Evolutionary conservation across 2,113 vertebrate genomes (phyloP).

Genomic region (Labeo catla): DNA sequence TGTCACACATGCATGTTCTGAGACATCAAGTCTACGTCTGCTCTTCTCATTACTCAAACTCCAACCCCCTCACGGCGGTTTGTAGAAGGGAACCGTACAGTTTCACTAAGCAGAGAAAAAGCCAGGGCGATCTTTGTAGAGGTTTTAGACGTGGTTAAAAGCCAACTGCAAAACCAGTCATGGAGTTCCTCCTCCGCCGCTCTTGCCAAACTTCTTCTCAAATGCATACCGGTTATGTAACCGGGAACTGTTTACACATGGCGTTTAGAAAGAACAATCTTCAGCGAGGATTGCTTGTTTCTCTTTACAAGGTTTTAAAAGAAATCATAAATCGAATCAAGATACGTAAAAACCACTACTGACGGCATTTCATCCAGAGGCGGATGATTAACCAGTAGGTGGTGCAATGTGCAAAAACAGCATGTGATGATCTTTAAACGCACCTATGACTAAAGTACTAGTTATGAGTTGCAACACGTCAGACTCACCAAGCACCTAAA

Average conservation of each 20-base stretch:
- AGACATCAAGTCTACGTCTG: background rate
- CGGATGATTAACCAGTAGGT: slow-evolving; percentile 77
- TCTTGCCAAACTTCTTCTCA: slow-evolving; percentile 59
- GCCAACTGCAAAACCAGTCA: slow-evolving; percentile 72
- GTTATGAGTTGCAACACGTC: background rate
- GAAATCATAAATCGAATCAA: background rate
- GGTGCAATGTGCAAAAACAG: slow-evolving; percentile 69
- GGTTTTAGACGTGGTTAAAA: slow-evolving; percentile 65
- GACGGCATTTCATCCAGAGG: slow-evolving; percentile 34
- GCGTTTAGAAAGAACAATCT: slow-evolving; percentile 54
- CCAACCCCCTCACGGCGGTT: slow-evolving; percentile 33
- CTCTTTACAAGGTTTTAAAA: slow-evolving; percentile 43
- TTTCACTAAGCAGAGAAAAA: slow-evolving; percentile 55
- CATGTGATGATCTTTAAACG: background rate
- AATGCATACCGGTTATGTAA: slow-evolving; percentile 72
- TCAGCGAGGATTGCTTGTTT: slow-evolving; percentile 17
- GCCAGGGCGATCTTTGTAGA: slow-evolving; percentile 60
- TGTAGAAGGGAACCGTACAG: slow-evolving; percentile 38
- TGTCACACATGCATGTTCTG: slow-evolving; percentile 52
- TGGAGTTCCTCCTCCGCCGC: slow-evolving; percentile 55
- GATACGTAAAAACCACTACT: too few species aligned
- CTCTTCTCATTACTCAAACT: slow-evolving; percentile 40
- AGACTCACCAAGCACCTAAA: background rate
- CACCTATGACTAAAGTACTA: background rate
- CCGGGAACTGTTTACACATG: slow-evolving; percentile 74